Evolutionary conservation across 2,113 vertebrate genomes (phyloP).

Genomic region (Nyctereutes procyonoides): DNA sequence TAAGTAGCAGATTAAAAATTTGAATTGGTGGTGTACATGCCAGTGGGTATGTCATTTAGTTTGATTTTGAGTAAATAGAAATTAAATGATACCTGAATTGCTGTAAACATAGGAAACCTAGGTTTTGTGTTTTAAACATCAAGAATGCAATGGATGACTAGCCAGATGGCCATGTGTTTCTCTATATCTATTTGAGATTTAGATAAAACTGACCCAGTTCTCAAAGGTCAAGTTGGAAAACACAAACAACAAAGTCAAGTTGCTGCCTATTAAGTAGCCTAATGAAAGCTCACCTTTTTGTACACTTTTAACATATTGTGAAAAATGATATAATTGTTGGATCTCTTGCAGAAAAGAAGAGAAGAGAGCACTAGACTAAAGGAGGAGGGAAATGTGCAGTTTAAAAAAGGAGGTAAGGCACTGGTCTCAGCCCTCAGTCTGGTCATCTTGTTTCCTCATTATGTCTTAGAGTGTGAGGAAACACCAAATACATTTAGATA

Average conservation of each 20-base stretch:
- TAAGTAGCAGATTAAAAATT: conserved; percentile 30
- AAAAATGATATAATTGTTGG: conserved; percentile 73
- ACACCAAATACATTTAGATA: conserved; percentile 1
- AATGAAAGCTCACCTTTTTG: conserved; percentile 70
- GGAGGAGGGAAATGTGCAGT: conserved; percentile 93
- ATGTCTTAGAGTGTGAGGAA: not conserved
- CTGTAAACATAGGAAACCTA: not conserved
- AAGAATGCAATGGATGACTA: not conserved
- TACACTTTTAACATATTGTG: conserved; percentile 67
- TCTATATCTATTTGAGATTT: not conserved
- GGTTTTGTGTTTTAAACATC: conserved; percentile 22
- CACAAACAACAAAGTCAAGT: not conserved
- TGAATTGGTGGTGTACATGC: not conserved
- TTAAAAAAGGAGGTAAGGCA: conserved; percentile 93
- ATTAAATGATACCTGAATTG: conserved; percentile 9
- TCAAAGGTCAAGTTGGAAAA: conserved; percentile 6
- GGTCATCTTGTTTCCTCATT: not conserved
- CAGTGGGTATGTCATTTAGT: not conserved
- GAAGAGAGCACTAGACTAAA: conserved; percentile 92
- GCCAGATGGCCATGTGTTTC: not conserved
- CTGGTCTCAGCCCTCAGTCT: not conserved
- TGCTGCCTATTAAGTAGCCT: not conserved
- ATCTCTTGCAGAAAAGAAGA: conserved; percentile 91
- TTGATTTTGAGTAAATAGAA: conserved; percentile 20
- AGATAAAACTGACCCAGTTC: not conserved